Base-by-base conservation (phyloP, 1,140 invertebrate species). In the Danaus melanippus region DNA sequence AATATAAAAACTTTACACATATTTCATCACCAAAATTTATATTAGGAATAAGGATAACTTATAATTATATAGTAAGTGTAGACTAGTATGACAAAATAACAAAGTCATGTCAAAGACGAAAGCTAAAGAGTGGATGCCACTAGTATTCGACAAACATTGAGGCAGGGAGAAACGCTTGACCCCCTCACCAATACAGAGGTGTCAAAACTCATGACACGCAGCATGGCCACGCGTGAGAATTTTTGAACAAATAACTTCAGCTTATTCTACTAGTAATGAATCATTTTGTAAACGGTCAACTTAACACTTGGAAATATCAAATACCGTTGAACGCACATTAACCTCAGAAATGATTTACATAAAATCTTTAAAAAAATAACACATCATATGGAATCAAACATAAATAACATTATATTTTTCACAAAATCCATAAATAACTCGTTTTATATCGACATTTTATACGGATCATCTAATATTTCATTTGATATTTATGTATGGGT, bases 221-320 rank as follows among this genome's bases (percentile, higher is more conserved):
- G 62, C 67, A 60, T 50, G 55, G 64, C 71, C 69, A 71, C 75
- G 76, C 78, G 82, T 85, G 82, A 80, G 82, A 85, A 85, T 76
- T 77, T 83, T 72, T 80, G 70, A 74, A 84, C 76, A 83, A 81
- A 83, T 77, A 80, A 64, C 68, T 68, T 68, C 67, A 72, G 79
- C 80, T 79, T 82, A 71, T 82, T 76, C 74, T 80, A 79, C 69
- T 66, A 60, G 77, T 74, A 80, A 83, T 85, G 78, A 85, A 79
- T 85, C 74, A 83, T 80, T 79, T 76, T 68, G 67, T 79, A 81
- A 85, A 83, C 75, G 76, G 76, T 81, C 68, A 68, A 67, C 69
- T 69, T 66, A 74, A 65, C 73, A 72, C 71, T 76, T 67, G 70
- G 73, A 75, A 76, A 76, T 68, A 67, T 76, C 62, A 40, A 67